Base-by-base conservation (phyloP, 2,888 invertebrate genomes). In the Leucozona laternaria region DNA sequence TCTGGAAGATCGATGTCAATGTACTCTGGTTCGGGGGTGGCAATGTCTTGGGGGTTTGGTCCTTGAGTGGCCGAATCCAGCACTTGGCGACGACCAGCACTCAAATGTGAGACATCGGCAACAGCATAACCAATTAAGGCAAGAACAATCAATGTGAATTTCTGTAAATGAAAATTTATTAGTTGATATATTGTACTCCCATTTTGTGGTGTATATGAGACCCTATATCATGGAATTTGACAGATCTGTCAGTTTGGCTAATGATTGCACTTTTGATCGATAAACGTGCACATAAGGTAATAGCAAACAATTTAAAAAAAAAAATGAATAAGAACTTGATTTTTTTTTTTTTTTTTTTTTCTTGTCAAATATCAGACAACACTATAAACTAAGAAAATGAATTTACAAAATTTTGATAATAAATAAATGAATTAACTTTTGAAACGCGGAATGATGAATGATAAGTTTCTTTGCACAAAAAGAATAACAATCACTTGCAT, bases 31-130 rank as follows among this genome's bases (percentile, higher is more conserved):
- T 92, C 92, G 1, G 92, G 92, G 77, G 92, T 92, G 25, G 92
- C 92, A 89, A 92, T 92, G 80, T 92, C 92, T 89, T 92, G 92
- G 1, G 92, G 92, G 88, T 92, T 92, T 62, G 92, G 92, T 71
- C 92, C 92, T 84, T 92, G 92, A 25, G 92, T 92, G 11, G 92
- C 92, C 4, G 92, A 92, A 77, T 92, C 92, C 25, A 90, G 92
- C 22, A 91, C 83, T 73, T 89, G 90, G 22, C 89, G 90, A 22
- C 70, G 64, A 31, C 68, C 53, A 2, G 25, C 25, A 55, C 53
- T 77, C 15, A 82, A 66, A 75, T 78, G 79, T 17, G 72, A 73
- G 17, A 79, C 72, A 75, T 78, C 82, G 45, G 90, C 91, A 45
- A 89, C 88, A 20, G 89, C 91, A 79, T 88, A 88, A 83, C 91